Evolutionary conservation across 2,888 invertebrate species (phyloP).

Genomic region (Alloplasta piceator): DNA sequence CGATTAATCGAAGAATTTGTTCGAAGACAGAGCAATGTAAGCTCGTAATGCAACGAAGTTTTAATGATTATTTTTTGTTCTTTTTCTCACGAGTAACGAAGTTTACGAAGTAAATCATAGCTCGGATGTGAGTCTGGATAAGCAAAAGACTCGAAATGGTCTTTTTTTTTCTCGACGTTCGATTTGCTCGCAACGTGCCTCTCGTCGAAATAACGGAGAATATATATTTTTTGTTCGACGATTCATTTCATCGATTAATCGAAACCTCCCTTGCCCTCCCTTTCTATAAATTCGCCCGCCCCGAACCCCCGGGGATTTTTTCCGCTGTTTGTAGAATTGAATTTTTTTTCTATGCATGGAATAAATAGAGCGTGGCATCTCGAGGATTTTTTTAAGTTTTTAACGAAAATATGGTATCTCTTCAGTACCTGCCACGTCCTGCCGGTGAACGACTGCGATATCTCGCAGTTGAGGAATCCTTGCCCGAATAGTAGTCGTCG

Average conservation of each 20-base stretch:
- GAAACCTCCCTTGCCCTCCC: conserved; percentile 23
- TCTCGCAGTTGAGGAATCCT: conserved; percentile 83
- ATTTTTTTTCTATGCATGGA: conserved; percentile 24
- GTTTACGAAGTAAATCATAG: no score
- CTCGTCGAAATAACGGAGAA: conserved; percentile 20
- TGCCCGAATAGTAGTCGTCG: conserved; percentile 80
- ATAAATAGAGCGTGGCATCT: conserved; percentile 11
- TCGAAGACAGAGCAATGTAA: conserved; percentile 18
- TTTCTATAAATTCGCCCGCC: neutral
- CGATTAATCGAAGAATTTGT: conserved; percentile 65
- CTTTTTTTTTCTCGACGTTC: no score
- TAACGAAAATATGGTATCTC: conserved; percentile 74
- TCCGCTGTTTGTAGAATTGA: conserved; percentile 27
- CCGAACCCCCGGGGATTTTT: conserved; percentile 33
- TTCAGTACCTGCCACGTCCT: conserved; percentile 84
- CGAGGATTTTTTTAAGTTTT: conserved; percentile 54
- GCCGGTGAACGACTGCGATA: conserved; percentile 85
- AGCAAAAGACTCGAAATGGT: no score
- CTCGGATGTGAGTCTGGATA: no score
- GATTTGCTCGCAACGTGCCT: no score
- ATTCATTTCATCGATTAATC: conserved; percentile 51
- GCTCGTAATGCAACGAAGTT: no score
- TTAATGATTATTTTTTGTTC: no score
- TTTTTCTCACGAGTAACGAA: no score
- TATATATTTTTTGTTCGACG: conserved; percentile 48